Conservation (phyloP, 2,797 vertebrate genomes). For the Syngnathus rostellatus region DNA sequence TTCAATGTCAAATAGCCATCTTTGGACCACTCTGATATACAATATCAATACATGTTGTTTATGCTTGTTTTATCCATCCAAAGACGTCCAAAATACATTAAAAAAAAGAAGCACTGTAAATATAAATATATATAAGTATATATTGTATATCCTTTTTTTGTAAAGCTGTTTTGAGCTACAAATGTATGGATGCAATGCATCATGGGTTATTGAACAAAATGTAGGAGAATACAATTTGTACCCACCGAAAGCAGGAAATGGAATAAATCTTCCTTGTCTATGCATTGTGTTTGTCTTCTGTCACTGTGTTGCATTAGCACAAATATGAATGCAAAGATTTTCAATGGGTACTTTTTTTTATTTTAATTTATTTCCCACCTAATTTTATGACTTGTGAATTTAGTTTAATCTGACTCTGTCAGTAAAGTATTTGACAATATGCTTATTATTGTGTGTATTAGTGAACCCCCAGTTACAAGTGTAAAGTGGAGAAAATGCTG, state of each 20-base stretch:
- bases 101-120: slow-evolving; percentile 69
- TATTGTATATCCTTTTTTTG: slow-evolving; percentile 75
- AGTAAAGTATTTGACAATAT: background rate
- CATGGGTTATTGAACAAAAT: slow-evolving; percentile 70
- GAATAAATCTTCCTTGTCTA: slow-evolving; percentile 81
- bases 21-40: slow-evolving; percentile 52
- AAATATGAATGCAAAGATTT: background rate
- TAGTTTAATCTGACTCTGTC: too few species aligned
- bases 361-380: background rate
- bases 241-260: slow-evolving; percentile 64
- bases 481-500: background rate
- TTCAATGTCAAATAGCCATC: slow-evolving; percentile 52
- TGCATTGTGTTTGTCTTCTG: slow-evolving; percentile 57
- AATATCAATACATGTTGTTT: slow-evolving; percentile 50
- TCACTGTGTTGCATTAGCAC: background rate
- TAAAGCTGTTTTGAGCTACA: slow-evolving; percentile 76
- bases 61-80: slow-evolving; percentile 51
- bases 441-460: too few species aligned
- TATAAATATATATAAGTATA: slow-evolving; percentile 64
- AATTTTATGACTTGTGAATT: background rate
- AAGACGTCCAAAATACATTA: slow-evolving; percentile 64
- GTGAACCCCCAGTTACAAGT: too few species aligned
- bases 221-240: slow-evolving; percentile 68
- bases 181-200: slow-evolving; percentile 81
- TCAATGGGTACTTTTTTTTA: background rate